phyloP scores from a whole-genome alignment of 1,140 invertebrate species.

The Pentalonia nigronervosa region DNA sequence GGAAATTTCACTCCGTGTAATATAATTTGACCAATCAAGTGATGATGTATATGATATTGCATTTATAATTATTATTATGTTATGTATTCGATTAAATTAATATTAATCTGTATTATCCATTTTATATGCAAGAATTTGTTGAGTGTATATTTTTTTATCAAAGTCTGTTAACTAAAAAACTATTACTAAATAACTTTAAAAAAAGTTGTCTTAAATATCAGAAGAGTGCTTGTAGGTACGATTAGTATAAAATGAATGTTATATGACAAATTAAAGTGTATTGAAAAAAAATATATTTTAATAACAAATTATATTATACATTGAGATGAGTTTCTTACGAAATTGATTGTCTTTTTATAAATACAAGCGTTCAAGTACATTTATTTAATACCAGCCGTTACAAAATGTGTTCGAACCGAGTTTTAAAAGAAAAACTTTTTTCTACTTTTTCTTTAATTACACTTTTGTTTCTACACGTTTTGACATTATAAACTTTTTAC shows the following conservation, averaged over 20 bases:
- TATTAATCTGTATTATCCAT: neutral
- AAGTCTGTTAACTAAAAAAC: neutral
- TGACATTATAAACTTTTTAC: neutral
- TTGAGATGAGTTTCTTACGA: neutral
- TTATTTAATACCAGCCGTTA: neutral
- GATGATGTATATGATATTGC: neutral
- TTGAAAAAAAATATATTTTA: neutral
- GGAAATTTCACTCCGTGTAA: neutral
- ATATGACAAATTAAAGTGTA: neutral
- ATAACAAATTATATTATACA: neutral
- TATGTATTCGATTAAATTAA: neutral
- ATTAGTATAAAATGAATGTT: neutral
- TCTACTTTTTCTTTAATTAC: slow-evolving; percentile 1
- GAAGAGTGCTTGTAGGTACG: neutral
- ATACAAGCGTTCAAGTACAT: neutral
- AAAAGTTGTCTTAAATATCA: neutral
- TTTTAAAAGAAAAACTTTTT: slow-evolving; percentile 30
- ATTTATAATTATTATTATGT: neutral
- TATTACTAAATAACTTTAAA: neutral
- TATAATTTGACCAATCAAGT: neutral
- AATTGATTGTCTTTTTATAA: neutral
- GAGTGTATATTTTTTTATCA: neutral
- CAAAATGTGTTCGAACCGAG: neutral
- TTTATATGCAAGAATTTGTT: neutral
- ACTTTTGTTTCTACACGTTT: neutral